A percentile compares a stretch with the other conserved stretches of the same genome.
These are phyloP conservation scores for Cryptomyrus ogoouensis DNA, from an alignment of 2,113 vertebrate species.

Conservation along the genomic window DNA sequence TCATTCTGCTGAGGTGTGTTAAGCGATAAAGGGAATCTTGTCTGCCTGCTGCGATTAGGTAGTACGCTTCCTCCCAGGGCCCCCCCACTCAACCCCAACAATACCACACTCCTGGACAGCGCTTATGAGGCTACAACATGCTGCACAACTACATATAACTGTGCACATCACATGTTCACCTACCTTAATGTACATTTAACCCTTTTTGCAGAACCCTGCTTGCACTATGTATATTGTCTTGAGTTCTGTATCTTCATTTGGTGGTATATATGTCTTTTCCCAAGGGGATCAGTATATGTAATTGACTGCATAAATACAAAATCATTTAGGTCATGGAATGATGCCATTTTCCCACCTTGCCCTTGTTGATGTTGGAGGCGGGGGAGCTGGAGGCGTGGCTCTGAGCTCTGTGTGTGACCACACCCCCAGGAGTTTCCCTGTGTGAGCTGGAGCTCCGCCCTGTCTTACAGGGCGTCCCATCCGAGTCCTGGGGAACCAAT, in stretches of 20 bases:
- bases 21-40: not conserved
- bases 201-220: not conserved
- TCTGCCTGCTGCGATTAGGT: not conserved
- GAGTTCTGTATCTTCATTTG: not conserved
- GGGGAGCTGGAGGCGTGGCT: constrained; percentile 52
- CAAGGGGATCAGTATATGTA: not conserved
- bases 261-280: not conserved
- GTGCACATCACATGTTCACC: not conserved
- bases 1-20: not conserved
- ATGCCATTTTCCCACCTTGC: constrained; percentile 65
- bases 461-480: constrained; percentile 90
- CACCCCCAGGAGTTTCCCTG: constrained; percentile 68
- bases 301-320: not conserved
- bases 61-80: not conserved
- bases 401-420: constrained; percentile 54
- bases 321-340: not conserved
- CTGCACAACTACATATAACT: not conserved
- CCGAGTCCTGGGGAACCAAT: constrained; percentile 75
- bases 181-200: not conserved
- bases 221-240: not conserved
- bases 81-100: not conserved
- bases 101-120: not conserved
- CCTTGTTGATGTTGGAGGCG: constrained; percentile 70
- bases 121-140: not conserved
- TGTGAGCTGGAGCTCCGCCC: constrained; percentile 64